These are phyloP conservation scores for Gari tellinella DNA, from an alignment of 2,888 invertebrate species.

Conservation along the genomic window DNA sequence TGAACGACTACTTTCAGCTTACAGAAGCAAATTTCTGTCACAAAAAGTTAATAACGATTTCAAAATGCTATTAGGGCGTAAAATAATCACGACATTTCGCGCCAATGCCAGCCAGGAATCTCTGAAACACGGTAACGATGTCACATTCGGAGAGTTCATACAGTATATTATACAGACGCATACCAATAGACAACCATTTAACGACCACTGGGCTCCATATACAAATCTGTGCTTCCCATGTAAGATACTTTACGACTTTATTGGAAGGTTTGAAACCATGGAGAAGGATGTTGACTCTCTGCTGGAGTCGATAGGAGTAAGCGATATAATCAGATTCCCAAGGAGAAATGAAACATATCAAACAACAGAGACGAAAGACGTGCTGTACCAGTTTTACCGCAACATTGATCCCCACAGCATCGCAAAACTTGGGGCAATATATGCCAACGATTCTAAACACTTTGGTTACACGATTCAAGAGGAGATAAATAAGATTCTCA, in stretches of 20 bases:
- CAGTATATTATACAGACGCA: conserved; percentile 88
- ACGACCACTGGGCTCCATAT: conserved; percentile 96
- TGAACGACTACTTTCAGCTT: conserved; percentile 95
- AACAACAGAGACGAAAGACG: conserved; percentile 89
- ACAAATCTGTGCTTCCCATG: conserved; percentile 94
- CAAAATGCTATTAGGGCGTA: conserved; percentile 87
- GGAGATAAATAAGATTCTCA: too few relatives aligned
- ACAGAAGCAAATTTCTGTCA: conserved; percentile 92
- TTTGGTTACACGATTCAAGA: too few relatives aligned
- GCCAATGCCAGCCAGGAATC: conserved; percentile 88
- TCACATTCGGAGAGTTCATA: conserved; percentile 94
- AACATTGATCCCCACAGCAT: conserved; percentile 84
- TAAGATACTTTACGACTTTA: conserved; percentile 92
- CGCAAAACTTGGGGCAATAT: too few relatives aligned
- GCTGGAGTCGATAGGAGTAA: conserved; percentile 64
- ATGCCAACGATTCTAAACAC: too few relatives aligned
- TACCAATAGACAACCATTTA: conserved; percentile 84
- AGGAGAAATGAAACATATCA: conserved; percentile 79
- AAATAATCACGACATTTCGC: conserved; percentile 91
- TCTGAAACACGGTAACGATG: conserved; percentile 89
- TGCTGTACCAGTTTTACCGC: conserved; percentile 90
- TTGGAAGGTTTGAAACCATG: conserved; percentile 95
- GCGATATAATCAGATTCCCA: conserved; percentile 71
- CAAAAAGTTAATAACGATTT: conserved; percentile 85
- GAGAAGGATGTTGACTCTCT: conserved; percentile 90